Base-by-base conservation (phyloP, 1,140 invertebrate genomes). In the Scylla paramamosain region DNA sequence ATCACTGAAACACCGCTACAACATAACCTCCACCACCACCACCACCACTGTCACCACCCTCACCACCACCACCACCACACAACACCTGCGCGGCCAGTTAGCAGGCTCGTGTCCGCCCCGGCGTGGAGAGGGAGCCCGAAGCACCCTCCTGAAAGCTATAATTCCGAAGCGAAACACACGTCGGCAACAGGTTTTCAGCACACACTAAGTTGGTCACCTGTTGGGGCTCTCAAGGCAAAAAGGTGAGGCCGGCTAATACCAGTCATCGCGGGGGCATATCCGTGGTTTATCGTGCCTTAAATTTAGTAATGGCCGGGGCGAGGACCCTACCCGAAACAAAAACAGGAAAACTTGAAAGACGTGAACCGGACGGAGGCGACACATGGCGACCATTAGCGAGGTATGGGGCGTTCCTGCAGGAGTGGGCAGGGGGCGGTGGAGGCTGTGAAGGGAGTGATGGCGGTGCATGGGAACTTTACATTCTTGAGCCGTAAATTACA, bases 101-200 rank as follows among this genome's bases (percentile, higher is more conserved):
- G 67, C 67, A n/a, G 25, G n/a, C 86, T 88, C 86, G 31, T 46
- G 31, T 46, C 45, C 86, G 14, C 86, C 45, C 31, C 45, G 39
- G 48, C 8, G 16, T 29, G 45, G 32, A 46, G 39, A 90, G 20
- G 88, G 14, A 46, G 88, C 67, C 67, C 20, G 67, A 77, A n/a
- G 67, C 67, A 77, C 25, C 67, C n/a, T n/a, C 0, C 16, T 77
- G 67, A 77, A 77, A 77, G 67, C 67, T 77, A n/a, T 77, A 77
- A 77, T 77, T 77, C 67, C 67, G 67, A n/a, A 8, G 67, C 67
- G 67, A 77, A 77, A 77, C 67, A 77, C 67, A 77, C 67, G 67
- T 77, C 67, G 67, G 67, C 67, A 77, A 77, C 67, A 77, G 67
- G 67, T 77, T n/a, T 77, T 77, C 67, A 77, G 67, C 67, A 77